phyloP scores from a whole-genome alignment of 2,888 invertebrate species.

The Oxytorus armatus region DNA sequence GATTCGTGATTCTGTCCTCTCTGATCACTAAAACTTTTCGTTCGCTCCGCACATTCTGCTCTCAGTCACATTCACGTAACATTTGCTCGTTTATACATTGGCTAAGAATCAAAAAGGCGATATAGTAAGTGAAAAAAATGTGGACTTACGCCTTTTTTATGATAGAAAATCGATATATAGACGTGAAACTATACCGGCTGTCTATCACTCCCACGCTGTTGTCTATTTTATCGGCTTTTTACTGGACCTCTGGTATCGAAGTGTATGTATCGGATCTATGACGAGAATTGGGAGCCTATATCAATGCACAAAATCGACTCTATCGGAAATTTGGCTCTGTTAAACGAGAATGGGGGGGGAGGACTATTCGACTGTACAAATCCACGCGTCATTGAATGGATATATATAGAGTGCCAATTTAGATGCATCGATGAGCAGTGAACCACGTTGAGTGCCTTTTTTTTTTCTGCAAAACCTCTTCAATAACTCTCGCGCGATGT shows the following conservation, averaged over 20 bases:
- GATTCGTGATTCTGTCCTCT: slow-evolving; percentile 8
- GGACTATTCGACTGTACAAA: not conserved
- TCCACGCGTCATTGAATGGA: too few relatives aligned
- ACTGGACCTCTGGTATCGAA: not conserved
- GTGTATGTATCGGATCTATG: not conserved
- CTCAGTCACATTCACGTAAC: not conserved
- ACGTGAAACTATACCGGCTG: too few relatives aligned
- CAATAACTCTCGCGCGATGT: too few relatives aligned
- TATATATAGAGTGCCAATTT: not conserved
- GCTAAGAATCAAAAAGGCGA: not conserved
- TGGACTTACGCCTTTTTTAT: not conserved
- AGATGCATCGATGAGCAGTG: too few relatives aligned
- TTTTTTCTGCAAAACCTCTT: too few relatives aligned
- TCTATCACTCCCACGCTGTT: too few relatives aligned
- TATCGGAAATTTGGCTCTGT: slow-evolving; percentile 4
- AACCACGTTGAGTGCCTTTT: too few relatives aligned
- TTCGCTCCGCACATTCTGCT: not conserved
- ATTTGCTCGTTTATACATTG: not conserved
- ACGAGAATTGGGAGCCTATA: slow-evolving; percentile 4
- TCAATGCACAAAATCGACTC: not conserved
- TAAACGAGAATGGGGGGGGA: not conserved
- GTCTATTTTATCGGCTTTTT: not conserved
- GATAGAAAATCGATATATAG: too few relatives aligned
- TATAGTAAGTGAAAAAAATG: too few relatives aligned
- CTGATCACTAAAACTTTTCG: slow-evolving; percentile 18